phyloP scores from a whole-genome alignment of 2,797 vertebrate genomes.

The Hyperoplus immaculatus region DNA sequence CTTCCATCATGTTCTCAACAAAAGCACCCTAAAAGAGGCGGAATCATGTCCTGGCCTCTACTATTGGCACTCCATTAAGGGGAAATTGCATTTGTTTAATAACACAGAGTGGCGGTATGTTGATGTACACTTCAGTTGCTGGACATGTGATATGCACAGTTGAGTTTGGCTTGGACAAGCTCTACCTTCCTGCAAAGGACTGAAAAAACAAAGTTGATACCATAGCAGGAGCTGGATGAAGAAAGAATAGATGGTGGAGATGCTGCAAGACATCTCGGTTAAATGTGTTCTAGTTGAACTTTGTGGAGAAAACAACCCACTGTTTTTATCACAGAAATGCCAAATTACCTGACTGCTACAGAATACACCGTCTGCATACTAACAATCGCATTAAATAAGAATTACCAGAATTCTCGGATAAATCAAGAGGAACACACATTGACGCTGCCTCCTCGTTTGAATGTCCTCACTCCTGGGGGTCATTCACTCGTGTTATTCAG shows the following conservation, averaged over 20 bases:
- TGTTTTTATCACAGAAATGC: conserved; percentile 29
- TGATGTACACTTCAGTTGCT: conserved; percentile 56
- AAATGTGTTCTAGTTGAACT: conserved; percentile 30
- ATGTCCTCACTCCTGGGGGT: conserved; percentile 68
- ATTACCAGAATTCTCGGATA: conserved; percentile 31
- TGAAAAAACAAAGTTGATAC: conserved; percentile 18
- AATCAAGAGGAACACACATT: conserved; percentile 52
- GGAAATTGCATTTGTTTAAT: conserved; percentile 67
- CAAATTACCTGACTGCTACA: conserved; percentile 38
- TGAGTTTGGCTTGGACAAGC: conserved; percentile 20
- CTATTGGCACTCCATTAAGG: conserved; percentile 58
- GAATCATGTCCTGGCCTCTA: conserved; percentile 57
- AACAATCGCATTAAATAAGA: conserved; percentile 56
- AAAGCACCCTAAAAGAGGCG: conserved; percentile 73
- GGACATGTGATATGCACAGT: not conserved
- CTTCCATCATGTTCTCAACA: conserved; percentile 75
- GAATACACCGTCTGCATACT: conserved; percentile 49
- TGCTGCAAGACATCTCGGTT: conserved; percentile 30
- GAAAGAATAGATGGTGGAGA: conserved; percentile 9
- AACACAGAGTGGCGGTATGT: conserved; percentile 52
- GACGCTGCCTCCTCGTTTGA: conserved; percentile 33
- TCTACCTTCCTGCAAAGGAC: conserved; percentile 17
- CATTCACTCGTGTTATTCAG: conserved; percentile 69
- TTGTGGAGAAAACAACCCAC: conserved; percentile 30
- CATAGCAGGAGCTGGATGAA: conserved; percentile 5